A percentile compares a stretch with the other conserved stretches of the same genome.
Conservation (phyloP, 1,140 invertebrate genomes). For the Pomphorhynchus laevis region DNA sequence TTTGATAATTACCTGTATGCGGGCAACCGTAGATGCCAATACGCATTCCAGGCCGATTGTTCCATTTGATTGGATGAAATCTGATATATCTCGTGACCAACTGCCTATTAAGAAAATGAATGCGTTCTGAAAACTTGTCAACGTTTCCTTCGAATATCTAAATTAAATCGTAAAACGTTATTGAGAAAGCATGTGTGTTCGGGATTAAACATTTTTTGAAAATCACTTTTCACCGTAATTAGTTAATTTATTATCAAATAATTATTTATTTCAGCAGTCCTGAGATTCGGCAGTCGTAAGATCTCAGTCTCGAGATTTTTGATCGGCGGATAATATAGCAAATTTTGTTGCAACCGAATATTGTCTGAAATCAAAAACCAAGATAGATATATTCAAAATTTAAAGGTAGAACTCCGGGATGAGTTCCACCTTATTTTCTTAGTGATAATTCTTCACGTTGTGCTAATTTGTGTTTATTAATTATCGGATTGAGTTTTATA, state of each 20-base stretch:
- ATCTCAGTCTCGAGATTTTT: too few species aligned
- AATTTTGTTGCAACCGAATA: too few species aligned
- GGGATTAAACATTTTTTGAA: conserved; percentile 20
- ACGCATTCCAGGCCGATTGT: conserved; percentile 22
- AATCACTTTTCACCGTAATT: conserved; percentile 19
- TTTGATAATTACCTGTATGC: conserved; percentile 20
- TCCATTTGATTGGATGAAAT: conserved; percentile 24
- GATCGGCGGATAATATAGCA: too few species aligned
- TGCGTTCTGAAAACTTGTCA: conserved; percentile 23
- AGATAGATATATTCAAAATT: too few species aligned
- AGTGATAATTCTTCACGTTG: too few species aligned
- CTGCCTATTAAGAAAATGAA: conserved; percentile 25
- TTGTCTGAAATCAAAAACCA: too few species aligned
- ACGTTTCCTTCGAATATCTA: conserved; percentile 26
- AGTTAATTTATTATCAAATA: conserved; percentile 17
- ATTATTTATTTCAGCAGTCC: conserved; percentile 20
- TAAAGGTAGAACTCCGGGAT: too few species aligned
- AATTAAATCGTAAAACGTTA: background rate
- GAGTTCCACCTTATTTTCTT: too few species aligned
- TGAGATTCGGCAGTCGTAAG: too few species aligned
- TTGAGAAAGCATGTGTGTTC: conserved; percentile 16
- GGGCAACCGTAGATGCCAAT: conserved; percentile 25
- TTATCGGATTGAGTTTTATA: too few species aligned
- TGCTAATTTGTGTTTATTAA: too few species aligned
- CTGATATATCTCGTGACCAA: conserved; percentile 24